phyloP scores from a whole-genome alignment of 30 jellyfish, hydroid and myxozoan species.

The Hydractinia echinata region DNA sequence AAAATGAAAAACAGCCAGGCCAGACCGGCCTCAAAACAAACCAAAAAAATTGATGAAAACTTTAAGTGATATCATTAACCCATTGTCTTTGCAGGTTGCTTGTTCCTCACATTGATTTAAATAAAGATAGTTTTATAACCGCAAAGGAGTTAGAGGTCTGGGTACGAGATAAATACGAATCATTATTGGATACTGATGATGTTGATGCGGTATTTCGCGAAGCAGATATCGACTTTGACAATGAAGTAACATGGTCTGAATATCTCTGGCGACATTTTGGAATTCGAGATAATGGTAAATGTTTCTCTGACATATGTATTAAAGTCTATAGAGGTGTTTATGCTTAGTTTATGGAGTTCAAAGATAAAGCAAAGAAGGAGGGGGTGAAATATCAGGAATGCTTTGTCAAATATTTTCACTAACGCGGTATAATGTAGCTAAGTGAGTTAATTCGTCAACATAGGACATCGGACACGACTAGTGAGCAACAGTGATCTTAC shows the following conservation, averaged over 20 bases:
- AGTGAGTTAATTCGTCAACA: too few species aligned
- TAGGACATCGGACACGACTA: too few species aligned
- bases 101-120: conserved; percentile 78
- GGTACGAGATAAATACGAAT: conserved; percentile 67
- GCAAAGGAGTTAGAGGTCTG: conserved; percentile 69
- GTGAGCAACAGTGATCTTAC: too few species aligned
- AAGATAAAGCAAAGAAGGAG: too few species aligned
- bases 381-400: too few species aligned
- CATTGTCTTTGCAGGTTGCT: conserved; percentile 51
- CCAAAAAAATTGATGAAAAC: not conserved
- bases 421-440: too few species aligned
- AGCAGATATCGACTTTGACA: conserved; percentile 57
- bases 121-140: conserved; percentile 77
- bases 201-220: conserved; percentile 71
- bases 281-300: conserved; percentile 52
- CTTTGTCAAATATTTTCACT: too few species aligned
- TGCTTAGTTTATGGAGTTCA: too few species aligned
- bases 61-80: not conserved
- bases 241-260: conserved; percentile 78
- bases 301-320: not conserved
- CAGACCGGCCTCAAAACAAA: too few species aligned
- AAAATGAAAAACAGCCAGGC: too few species aligned
- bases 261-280: conserved; percentile 54
- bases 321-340: not conserved
- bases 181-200: conserved; percentile 66